Percentiles rank a stretch among this genome's conserved stretches.
Conservation (phyloP, 2,888 invertebrate species). For the Junonia oenone region DNA sequence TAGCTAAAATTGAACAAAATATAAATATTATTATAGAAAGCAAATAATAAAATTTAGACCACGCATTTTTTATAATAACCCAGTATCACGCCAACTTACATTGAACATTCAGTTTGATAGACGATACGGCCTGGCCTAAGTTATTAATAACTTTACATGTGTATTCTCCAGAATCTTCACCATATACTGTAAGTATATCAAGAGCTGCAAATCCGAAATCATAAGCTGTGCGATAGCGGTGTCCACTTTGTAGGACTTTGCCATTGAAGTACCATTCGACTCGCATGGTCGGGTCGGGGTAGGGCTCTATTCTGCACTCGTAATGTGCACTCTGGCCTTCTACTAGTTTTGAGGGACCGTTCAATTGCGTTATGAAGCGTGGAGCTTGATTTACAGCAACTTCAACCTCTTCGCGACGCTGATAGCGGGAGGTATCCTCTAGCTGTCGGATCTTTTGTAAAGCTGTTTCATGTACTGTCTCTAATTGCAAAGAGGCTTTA, state of each 20-base stretch:
- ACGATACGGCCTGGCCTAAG: slow-evolving; percentile 89
- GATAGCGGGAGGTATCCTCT: slow-evolving; percentile 89
- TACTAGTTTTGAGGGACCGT: slow-evolving; percentile 90
- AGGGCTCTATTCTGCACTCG: slow-evolving; percentile 95
- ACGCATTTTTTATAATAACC: neutral
- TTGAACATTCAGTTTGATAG: slow-evolving; percentile 89
- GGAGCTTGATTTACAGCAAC: slow-evolving; percentile 90
- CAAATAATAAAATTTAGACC: no score
- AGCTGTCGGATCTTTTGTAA: slow-evolving; percentile 91
- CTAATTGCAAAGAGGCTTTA: slow-evolving; percentile 91
- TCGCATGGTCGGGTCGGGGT: slow-evolving; percentile 92
- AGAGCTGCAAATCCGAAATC: slow-evolving; percentile 98
- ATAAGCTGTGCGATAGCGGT: slow-evolving; percentile 94
- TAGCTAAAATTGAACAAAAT: slow-evolving; percentile 80
- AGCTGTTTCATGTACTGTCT: slow-evolving; percentile 93
- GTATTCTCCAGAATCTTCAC: slow-evolving; percentile 96
- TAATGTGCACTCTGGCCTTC: slow-evolving; percentile 96
- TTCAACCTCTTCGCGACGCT: slow-evolving; percentile 90
- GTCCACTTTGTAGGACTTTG: slow-evolving; percentile 91
- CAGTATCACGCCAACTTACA: slow-evolving; percentile 76
- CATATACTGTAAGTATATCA: slow-evolving; percentile 95
- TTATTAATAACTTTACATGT: slow-evolving; percentile 92
- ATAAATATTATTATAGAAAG: no score
- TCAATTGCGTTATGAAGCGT: slow-evolving; percentile 90
- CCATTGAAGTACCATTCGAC: slow-evolving; percentile 97